Evolutionary conservation across 2,797 vertebrate genomes (phyloP), one percentile per base, ranked within the genome.

Genomic region (Coranthus polyacanthus): DNA sequence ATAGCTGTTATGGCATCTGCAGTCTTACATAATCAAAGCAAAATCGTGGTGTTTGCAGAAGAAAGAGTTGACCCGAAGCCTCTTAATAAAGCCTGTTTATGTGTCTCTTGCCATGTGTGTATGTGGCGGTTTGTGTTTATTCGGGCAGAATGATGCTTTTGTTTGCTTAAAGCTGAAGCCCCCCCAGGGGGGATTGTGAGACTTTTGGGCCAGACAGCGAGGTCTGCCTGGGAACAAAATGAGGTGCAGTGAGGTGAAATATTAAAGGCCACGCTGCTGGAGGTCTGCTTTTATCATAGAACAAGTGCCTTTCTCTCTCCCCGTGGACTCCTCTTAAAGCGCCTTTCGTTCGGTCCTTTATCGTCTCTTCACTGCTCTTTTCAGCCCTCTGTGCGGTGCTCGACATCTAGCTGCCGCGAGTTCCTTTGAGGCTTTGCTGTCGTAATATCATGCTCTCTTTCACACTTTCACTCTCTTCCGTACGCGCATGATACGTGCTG

Each of bases 191-290:
- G 41, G 43, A 66, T 71, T 45, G 18, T 41, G 0, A 79, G 64
- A 34, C 13, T 77, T 72, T 54, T 38, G 56, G 52, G 29, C 12
- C 3, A 20, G 63, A 55, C 50, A 37, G 43, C 0, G 2, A 64
- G 17, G 29, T 69, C 36, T 39, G 18, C 57, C 1, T 0, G 39
- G 39, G 53, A 44, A 56, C 2, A 10, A 49, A 71, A 74, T 52
- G 44, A 61, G 42, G 45, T 56, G 50, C 43, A 46, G 11, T 26
- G 51, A 63, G 56, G 46, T 57, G 65, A 55, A 68, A 62, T 71
- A 63, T 70, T 49, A 84, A 80, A 86, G 71, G 76, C 65, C 65
- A 71, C 41, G 15, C 78, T 59, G 73, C 75, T 5, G 21, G 76
- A 2, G 55, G 81, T 71, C 84, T 66, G 29, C 42, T 39, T 54